Conservation (phyloP, 2,797 vertebrate species). For the Graptemys geographica region DNA sequence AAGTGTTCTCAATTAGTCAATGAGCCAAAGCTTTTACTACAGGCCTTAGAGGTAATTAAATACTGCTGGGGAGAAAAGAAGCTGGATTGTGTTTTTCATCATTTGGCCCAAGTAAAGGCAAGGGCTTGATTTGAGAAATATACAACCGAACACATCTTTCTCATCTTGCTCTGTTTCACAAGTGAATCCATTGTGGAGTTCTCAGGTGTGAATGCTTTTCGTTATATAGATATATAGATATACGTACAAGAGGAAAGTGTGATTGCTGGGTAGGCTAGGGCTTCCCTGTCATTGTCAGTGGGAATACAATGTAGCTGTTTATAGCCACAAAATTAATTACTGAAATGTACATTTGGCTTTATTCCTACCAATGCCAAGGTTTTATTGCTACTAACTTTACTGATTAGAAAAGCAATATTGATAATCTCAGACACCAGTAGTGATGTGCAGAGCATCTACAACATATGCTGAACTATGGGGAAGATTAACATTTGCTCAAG, state of each 20-base stretch:
- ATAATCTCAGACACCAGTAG: slow-evolving; percentile 17
- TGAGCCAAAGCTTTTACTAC: slow-evolving; percentile 27
- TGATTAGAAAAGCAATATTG: slow-evolving; percentile 47
- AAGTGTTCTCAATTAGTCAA: slow-evolving; percentile 67
- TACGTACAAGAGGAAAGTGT: slow-evolving; percentile 59
- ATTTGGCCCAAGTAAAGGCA: slow-evolving; percentile 55
- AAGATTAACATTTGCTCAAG: slow-evolving; percentile 27
- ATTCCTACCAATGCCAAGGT: slow-evolving; percentile 56
- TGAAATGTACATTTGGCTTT: slow-evolving; percentile 64
- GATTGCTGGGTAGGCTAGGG: slow-evolving; percentile 38
- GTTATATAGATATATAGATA: slow-evolving; percentile 28
- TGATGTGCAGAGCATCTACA: not conserved
- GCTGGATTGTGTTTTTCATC: slow-evolving; percentile 61
- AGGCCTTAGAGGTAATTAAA: slow-evolving; percentile 41
- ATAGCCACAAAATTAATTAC: slow-evolving; percentile 73
- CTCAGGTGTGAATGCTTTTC: slow-evolving; percentile 66
- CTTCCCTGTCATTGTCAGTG: slow-evolving; percentile 48
- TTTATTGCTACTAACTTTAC: slow-evolving; percentile 62
- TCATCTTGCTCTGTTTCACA: slow-evolving; percentile 67
- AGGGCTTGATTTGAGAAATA: slow-evolving; percentile 60
- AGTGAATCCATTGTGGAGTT: slow-evolving; percentile 54
- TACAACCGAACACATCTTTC: slow-evolving; percentile 57
- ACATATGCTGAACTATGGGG: not conserved
- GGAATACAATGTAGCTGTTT: slow-evolving; percentile 68
- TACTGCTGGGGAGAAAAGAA: slow-evolving; percentile 33